phyloP scores from a whole-genome alignment of 2,888 invertebrate genomes.

The Trissolcus brochymenae region DNA sequence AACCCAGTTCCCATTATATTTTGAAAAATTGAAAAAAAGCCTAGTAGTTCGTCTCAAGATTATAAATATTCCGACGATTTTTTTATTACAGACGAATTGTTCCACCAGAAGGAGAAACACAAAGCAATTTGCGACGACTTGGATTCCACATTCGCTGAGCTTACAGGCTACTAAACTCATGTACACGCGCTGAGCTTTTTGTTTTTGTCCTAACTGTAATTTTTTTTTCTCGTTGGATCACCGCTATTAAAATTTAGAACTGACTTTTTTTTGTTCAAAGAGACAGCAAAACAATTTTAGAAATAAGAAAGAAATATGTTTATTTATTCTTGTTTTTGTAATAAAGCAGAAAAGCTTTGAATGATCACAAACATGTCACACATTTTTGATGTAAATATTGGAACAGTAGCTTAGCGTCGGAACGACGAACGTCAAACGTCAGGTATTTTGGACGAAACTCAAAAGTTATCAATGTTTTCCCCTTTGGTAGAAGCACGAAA shows the following conservation, averaged over 20 bases:
- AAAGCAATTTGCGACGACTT: constrained; percentile 98
- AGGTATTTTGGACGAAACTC: constrained; percentile 68
- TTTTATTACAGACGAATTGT: constrained; percentile 78
- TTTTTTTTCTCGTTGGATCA: constrained; percentile 28
- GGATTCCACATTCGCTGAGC: constrained; percentile 97
- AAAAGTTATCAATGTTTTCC: constrained; percentile 40
- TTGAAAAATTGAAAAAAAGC: neutral
- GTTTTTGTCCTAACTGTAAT: constrained; percentile 35
- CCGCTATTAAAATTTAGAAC: constrained; percentile 20
- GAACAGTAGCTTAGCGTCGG: constrained; percentile 63
- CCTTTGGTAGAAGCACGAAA: constrained; percentile 52
- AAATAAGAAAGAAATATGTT: neutral
- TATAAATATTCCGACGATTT: constrained; percentile 50
- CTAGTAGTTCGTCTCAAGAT: constrained; percentile 7
- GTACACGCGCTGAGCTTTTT: constrained; percentile 52
- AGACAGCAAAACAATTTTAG: neutral
- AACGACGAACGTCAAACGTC: constrained; percentile 66
- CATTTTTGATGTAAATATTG: constrained; percentile 36
- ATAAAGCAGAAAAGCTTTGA: neutral
- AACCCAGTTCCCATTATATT: neutral
- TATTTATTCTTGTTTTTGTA: neutral
- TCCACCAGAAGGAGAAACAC: constrained; percentile 92
- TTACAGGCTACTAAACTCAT: constrained; percentile 91
- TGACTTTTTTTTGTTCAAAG: neutral
- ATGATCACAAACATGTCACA: neutral